Conservation (phyloP, 2,113 vertebrate species). For the Camelus dromedarius region DNA sequence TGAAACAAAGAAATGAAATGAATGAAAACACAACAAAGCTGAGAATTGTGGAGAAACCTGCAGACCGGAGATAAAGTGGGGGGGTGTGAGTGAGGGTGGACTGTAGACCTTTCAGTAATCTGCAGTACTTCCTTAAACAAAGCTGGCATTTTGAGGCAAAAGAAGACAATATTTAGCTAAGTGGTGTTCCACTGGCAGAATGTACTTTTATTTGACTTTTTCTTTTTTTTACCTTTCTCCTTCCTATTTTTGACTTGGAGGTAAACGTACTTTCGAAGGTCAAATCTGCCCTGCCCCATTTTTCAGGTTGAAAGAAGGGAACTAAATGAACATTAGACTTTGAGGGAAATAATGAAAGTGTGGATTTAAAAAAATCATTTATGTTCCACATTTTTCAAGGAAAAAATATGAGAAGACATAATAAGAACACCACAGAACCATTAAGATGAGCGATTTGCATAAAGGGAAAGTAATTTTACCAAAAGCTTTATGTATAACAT, state of each 20-base stretch:
- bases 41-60: neutral
- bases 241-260: neutral
- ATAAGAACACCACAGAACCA: neutral
- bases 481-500: neutral
- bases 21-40: neutral
- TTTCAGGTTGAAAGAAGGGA: neutral
- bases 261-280: constrained; percentile 13
- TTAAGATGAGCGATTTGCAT: neutral
- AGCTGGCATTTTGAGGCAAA: neutral
- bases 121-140: neutral
- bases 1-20: neutral
- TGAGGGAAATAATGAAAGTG: constrained; percentile 21
- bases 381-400: constrained; percentile 2
- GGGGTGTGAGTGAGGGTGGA: neutral
- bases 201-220: neutral
- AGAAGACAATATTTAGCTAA: neutral
- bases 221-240: neutral
- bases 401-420: constrained; percentile 5
- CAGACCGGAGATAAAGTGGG: neutral
- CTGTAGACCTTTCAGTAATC: neutral
- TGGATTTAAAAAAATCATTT: neutral
- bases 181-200: neutral
- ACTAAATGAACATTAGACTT: neutral
- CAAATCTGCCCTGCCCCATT: neutral
- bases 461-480: constrained; percentile 34